Evolutionary conservation across 2,888 invertebrate genomes (phyloP), one percentile per base, ranked within the genome.

Genomic region (Cheilosia grossa): DNA sequence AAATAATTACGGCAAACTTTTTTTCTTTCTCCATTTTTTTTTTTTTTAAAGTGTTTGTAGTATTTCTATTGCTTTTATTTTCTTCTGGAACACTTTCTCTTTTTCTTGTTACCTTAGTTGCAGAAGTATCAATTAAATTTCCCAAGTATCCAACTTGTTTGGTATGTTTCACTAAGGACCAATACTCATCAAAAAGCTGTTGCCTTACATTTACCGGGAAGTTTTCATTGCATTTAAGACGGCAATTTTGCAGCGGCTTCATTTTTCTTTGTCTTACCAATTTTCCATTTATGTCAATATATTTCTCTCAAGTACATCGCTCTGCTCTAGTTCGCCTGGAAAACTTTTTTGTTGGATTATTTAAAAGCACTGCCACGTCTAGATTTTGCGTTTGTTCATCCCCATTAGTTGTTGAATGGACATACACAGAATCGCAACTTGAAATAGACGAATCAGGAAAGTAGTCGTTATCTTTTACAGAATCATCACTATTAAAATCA

Each of bases 81-180:
- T 42, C 42, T 42, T 42, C 42, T 42, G n/a, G n/a, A 13, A 42
- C 42, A 42, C 44, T 24, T 24, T 24, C 27, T 61, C 9, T 61
- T 61, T 61, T 61, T 24, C 61, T 42, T 61, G 61, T 44, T 61
- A 42, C 61, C 61, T 61, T 61, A 44, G 61, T 61, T 27, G 61
- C 44, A 61, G 61, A 42, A 61, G 44, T 61, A 61, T 61, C 53
- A 13, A 53, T 53, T 10, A 42, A 42, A 19, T 42, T 40, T 59
- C 40, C 40, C 21, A 59, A 37, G 19, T 6, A 59, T 42, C 42
- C 24, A 17, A 42, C 42, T 42, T 42, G 42, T 42, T 42, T 42
- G 42, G 13, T 42, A 42, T 42, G 33, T 10, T 33, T 2, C 33
- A 10, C 9, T 2, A 33, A 33, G 33, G 33, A 33, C 2, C 33